These are phyloP conservation scores for Macrosoma leucophasiata DNA, from an alignment of 2,888 invertebrate genomes.

Conservation along the genomic window DNA sequence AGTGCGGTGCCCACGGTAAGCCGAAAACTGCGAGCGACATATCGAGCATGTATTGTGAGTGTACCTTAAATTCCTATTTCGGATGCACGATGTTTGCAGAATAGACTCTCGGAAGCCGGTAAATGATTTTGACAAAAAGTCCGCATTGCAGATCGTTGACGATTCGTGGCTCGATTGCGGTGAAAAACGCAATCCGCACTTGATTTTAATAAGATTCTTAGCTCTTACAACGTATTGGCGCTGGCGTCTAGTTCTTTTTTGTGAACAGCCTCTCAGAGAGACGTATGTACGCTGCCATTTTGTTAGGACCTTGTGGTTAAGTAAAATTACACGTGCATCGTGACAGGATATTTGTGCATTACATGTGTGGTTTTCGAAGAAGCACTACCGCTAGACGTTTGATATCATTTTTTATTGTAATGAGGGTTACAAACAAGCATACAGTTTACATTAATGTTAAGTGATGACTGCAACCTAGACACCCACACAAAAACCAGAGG, in stretches of 20 bases:
- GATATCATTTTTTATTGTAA: too few relatives aligned
- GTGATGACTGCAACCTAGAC: too few relatives aligned
- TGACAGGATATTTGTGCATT: too few relatives aligned
- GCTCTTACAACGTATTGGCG: constrained; percentile 14
- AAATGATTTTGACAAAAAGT: constrained; percentile 43
- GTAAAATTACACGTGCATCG: too few relatives aligned
- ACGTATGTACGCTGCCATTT: too few relatives aligned
- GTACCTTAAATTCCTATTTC: constrained; percentile 32
- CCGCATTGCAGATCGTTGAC: constrained; percentile 29
- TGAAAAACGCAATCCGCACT: constrained; percentile 24
- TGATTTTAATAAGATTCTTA: constrained; percentile 20
- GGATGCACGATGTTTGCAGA: constrained; percentile 30
- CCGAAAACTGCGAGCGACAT: constrained; percentile 58
- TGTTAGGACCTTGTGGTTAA: too few relatives aligned
- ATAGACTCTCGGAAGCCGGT: constrained; percentile 36
- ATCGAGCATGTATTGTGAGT: constrained; percentile 42
- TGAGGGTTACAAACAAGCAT: too few relatives aligned
- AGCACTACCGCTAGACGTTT: too few relatives aligned
- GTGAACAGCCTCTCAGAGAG: too few relatives aligned
- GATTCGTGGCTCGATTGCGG: constrained; percentile 21
- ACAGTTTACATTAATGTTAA: too few relatives aligned
- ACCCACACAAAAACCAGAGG: too few relatives aligned
- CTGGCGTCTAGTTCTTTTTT: constrained; percentile 7
- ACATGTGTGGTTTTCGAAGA: too few relatives aligned
- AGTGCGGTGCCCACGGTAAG: constrained; percentile 47